Evolutionary conservation across 2,113 vertebrate genomes (phyloP), one percentile per base, ranked within the genome.

Genomic region (Tyrannus savana): DNA sequence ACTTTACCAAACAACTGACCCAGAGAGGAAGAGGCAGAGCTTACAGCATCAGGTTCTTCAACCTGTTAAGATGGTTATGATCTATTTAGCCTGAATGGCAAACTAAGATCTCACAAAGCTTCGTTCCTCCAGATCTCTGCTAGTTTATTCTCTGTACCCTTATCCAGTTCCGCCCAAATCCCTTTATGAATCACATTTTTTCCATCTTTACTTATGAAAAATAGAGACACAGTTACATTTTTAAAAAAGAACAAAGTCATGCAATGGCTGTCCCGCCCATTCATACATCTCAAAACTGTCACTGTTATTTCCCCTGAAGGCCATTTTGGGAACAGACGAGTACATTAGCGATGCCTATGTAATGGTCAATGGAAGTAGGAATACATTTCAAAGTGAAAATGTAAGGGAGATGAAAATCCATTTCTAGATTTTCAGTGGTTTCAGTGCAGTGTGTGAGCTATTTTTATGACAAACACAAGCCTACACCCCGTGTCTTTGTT

Each of bases 281-380:
- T 76, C 28, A 46, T 76, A 0, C 2, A 41, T 41, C 17, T 81
- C 47, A 82, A 22, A 84, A 9, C 10, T 46, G 46, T 21, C 21
- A 58, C 23, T n/a, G 23, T 73, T 92, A 71, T 28, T 55, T 10
- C 9, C 8, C 21, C 71, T 71, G 6, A 13, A 89, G 35, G 7
- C 8, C 35, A 63, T 39, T 89, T 53, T 28, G 16, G 28, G 14
- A 73, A 72, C 16, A 76, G 13, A 63, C 5, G 56, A 87, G 66
- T 17, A 33, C 7, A 47, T 2, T n/a, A 84, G 23, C 0, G 0
- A 78, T 25, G 10, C 27, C 18, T 6, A 0, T 21, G 23, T 33
- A 71, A 74, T 21, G 39, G 47, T 10, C 31, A 84, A 42, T 11
- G 6, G 24, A 93, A 77, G 37, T 1, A 80, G 17, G 7, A 84